Percentiles rank a stretch among this genome's conserved stretches.
phyloP scores from a whole-genome alignment of 2,113 vertebrate genomes.

The Lasiurus borealis region DNA sequence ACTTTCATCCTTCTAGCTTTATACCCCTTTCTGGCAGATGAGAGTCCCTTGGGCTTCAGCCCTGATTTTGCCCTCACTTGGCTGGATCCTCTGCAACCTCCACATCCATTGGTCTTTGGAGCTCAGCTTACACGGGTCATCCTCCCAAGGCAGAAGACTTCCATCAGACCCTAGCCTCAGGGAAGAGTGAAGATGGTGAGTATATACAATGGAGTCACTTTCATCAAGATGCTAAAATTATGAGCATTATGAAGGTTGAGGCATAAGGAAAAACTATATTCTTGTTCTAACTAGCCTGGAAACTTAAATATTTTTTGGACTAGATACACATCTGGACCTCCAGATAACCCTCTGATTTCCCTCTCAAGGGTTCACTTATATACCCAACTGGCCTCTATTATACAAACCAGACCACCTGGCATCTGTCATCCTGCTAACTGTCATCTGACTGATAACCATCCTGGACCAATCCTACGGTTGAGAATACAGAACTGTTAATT shows the following conservation, averaged over 20 bases:
- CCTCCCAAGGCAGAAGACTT: fast-evolving
- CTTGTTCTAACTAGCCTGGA: neutral
- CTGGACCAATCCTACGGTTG: neutral
- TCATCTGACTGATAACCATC: neutral
- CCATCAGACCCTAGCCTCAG: neutral
- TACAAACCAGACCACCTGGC: neutral
- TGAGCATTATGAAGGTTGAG: neutral
- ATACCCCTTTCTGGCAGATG: neutral
- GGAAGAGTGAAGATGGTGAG: neutral
- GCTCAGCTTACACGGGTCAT: neutral
- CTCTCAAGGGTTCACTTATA: neutral
- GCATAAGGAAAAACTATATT: neutral
- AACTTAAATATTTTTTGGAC: neutral
- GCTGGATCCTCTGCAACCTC: neutral
- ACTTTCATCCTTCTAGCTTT: neutral
- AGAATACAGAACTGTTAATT: neutral
- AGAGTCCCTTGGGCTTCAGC: neutral
- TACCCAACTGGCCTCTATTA: neutral
- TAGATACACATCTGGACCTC: neutral
- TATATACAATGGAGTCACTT: neutral
- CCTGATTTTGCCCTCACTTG: neutral
- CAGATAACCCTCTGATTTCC: neutral
- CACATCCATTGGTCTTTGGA: neutral
- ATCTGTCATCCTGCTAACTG: neutral
- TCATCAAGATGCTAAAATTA: neutral